Evolutionary conservation across 2,797 vertebrate genomes (phyloP).

Genomic region (Enoplosus armatus): DNA sequence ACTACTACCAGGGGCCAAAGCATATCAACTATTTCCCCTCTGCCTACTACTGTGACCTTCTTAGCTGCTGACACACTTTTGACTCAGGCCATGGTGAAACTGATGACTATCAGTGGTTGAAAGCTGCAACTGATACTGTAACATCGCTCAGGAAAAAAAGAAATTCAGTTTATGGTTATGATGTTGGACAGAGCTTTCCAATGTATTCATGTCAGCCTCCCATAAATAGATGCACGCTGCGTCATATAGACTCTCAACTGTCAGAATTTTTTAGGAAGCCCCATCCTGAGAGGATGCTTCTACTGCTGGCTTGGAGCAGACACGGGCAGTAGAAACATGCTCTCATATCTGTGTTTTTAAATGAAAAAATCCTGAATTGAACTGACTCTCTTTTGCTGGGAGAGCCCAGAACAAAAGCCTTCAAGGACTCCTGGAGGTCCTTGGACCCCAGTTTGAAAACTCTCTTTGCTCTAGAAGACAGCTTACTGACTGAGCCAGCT

Average conservation of each 20-base stretch:
- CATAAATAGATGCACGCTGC: constrained; percentile 16
- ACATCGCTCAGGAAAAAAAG: background rate
- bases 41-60: constrained; percentile 58
- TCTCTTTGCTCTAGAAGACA: background rate
- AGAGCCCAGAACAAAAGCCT: background rate
- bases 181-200: background rate
- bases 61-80: constrained; percentile 65
- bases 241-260: constrained; percentile 10
- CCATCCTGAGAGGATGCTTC: background rate
- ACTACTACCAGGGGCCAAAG: constrained; percentile 66
- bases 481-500: constrained; percentile 9
- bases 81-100: constrained; percentile 21
- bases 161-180: background rate
- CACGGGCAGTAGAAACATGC: background rate
- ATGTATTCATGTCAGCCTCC: background rate
- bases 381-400: background rate
- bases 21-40: constrained; percentile 42
- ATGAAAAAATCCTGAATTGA: background rate
- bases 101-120: constrained; percentile 21
- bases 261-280: background rate
- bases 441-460: constrained; percentile 41
- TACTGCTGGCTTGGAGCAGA: background rate
- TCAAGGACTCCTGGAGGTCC: constrained; percentile 77
- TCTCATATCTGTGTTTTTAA: background rate
- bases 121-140: constrained; percentile 7